phyloP scores from a whole-genome alignment of 2,113 vertebrate species.

The Lophius piscatorius region DNA sequence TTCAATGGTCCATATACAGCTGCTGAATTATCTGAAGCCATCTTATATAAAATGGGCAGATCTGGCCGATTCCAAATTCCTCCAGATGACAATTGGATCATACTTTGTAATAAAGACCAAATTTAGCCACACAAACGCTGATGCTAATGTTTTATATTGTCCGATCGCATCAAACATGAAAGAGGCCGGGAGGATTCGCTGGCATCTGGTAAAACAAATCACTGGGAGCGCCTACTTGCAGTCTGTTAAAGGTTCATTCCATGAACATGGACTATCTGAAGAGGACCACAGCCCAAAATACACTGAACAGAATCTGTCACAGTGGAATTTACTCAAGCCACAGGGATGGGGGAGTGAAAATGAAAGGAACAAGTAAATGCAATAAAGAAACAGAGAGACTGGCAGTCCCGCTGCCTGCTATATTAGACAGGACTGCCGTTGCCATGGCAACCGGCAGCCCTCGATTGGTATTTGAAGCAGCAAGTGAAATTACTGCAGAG shows the following conservation, averaged over 20 bases:
- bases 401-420: constrained; percentile 68
- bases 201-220: constrained; percentile 15
- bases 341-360: constrained; percentile 7
- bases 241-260: constrained; percentile 16
- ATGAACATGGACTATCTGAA: constrained; percentile 28
- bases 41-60: constrained; percentile 7
- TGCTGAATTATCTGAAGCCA: constrained; percentile 11
- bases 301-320: constrained; percentile 25
- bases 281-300: constrained; percentile 19
- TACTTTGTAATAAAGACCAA: constrained; percentile 4
- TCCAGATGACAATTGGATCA: constrained; percentile 28
- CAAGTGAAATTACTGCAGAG: constrained; percentile 80
- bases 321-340: constrained; percentile 41
- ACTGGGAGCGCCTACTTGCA: constrained; percentile 19
- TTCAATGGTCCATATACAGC: too few species aligned
- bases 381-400: constrained; percentile 42
- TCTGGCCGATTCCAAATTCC: constrained; percentile 15
- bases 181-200: constrained; percentile 17
- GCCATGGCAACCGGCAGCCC: constrained; percentile 79
- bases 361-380: constrained; percentile 7
- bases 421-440: constrained; percentile 82
- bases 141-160: constrained; percentile 41
- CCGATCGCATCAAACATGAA: constrained; percentile 29
- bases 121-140: constrained; percentile 29
- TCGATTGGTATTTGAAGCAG: constrained; percentile 83